A percentile compares a stretch with the other conserved stretches of the same genome.
Evolutionary conservation across 2,113 vertebrate species (phyloP).

Genomic region (Sapajus apella): DNA sequence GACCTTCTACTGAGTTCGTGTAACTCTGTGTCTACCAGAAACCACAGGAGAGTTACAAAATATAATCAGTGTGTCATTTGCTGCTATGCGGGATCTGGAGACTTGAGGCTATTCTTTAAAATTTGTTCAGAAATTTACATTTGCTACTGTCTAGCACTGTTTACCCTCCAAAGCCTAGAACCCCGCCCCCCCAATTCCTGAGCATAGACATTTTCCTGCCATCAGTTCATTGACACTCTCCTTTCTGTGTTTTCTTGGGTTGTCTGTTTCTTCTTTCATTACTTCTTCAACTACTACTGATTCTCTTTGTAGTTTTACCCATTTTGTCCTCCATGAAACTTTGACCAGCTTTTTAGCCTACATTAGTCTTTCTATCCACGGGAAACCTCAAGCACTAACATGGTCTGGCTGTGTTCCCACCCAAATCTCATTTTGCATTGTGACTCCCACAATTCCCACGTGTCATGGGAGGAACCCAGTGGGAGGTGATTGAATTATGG

Average conservation of each 20-base stretch:
- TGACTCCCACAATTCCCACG: no score
- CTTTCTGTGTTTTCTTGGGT: background rate
- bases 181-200: background rate
- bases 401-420: no score
- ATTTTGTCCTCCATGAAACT: background rate
- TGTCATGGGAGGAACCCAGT: no score
- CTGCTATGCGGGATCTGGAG: background rate
- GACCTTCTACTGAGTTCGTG: background rate
- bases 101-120: background rate
- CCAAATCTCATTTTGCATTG: no score
- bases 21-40: background rate
- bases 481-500: no score
- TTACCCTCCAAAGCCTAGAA: background rate
- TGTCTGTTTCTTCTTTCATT: background rate
- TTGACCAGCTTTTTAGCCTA: background rate
- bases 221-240: rapidly evolving
- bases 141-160: background rate
- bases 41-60: background rate
- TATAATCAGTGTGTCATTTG: background rate
- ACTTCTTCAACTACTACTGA: background rate
- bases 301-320: background rate
- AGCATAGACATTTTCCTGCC: background rate
- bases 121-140: background rate
- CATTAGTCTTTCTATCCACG: background rate
- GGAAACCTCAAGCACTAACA: background rate